A percentile compares a stretch with the other conserved stretches of the same genome.
Conservation (phyloP, 1,140 invertebrate species). For the Nasonia vitripennis region DNA sequence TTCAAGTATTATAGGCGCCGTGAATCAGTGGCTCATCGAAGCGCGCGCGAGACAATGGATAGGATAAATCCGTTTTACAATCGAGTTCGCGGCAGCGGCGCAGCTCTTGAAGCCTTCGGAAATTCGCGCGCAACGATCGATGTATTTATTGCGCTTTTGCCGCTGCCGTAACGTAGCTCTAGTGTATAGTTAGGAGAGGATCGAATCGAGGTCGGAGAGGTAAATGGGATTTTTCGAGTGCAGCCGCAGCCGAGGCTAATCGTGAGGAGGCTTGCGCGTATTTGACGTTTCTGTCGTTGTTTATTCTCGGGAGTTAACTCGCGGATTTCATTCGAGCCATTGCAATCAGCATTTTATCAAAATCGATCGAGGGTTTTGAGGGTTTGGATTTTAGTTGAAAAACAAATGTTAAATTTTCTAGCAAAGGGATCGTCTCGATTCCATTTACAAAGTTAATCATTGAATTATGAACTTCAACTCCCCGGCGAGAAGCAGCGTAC, state of each 20-base stretch:
- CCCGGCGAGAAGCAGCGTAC: too few species aligned
- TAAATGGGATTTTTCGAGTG: conserved; percentile 4
- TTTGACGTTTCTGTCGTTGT: not conserved
- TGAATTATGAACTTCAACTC: too few species aligned
- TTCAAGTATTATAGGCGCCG: too few species aligned
- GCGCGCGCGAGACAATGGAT: conserved; percentile 13
- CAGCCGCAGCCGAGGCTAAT: not conserved
- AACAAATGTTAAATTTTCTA: too few species aligned
- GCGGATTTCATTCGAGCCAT: too few species aligned
- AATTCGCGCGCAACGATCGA: not conserved
- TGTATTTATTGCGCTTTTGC: conserved; percentile 12
- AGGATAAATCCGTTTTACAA: conserved; percentile 19
- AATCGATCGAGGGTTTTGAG: too few species aligned
- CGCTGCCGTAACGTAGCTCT: not conserved
- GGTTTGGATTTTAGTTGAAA: too few species aligned
- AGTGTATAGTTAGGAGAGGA: not conserved
- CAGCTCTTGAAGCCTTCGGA: not conserved
- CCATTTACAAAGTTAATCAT: too few species aligned
- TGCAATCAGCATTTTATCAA: too few species aligned
- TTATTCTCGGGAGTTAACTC: too few species aligned
- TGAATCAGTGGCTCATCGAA: not conserved
- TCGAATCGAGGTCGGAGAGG: not conserved
- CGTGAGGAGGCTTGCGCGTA: not conserved
- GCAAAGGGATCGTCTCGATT: too few species aligned
- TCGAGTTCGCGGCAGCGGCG: not conserved